A percentile compares a stretch with the other conserved stretches of the same genome.
phyloP scores from a whole-genome alignment of 2,113 vertebrate genomes.

The Sylvilagus bachmani region DNA sequence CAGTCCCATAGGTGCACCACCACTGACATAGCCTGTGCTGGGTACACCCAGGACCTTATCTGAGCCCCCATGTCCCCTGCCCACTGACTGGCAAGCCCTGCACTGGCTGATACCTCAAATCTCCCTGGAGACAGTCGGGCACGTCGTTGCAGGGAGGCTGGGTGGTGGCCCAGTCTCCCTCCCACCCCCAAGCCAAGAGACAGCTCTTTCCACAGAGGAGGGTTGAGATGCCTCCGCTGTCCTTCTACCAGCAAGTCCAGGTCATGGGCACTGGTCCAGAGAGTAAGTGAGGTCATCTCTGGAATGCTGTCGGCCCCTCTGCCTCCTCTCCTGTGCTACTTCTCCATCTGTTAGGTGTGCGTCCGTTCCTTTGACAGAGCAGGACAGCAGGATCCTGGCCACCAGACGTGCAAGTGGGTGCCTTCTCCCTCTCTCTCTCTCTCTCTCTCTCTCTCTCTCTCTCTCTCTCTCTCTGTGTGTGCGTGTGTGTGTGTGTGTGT shows the following conservation, averaged over 20 bases:
- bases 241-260: background rate
- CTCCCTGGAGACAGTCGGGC: constrained; percentile 65
- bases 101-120: constrained; percentile 68
- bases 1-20: background rate
- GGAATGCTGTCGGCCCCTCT: background rate
- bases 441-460: too few species aligned
- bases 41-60: constrained; percentile 60
- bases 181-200: background rate
- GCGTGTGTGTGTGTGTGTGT: background rate
- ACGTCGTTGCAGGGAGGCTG: background rate
- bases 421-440: background rate
- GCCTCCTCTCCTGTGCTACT: background rate
- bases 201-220: background rate
- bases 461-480: too few species aligned
- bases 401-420: background rate
- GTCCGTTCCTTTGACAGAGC: background rate
- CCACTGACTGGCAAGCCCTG: background rate
- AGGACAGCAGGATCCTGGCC: background rate
- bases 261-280: background rate
- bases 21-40: background rate
- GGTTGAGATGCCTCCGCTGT: background rate
- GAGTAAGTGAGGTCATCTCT: background rate
- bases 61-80: constrained; percentile 17
- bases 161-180: background rate
- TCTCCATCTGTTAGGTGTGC: background rate